Base-by-base conservation (phyloP, 2,113 vertebrate genomes). In the Pluvialis apricaria region DNA sequence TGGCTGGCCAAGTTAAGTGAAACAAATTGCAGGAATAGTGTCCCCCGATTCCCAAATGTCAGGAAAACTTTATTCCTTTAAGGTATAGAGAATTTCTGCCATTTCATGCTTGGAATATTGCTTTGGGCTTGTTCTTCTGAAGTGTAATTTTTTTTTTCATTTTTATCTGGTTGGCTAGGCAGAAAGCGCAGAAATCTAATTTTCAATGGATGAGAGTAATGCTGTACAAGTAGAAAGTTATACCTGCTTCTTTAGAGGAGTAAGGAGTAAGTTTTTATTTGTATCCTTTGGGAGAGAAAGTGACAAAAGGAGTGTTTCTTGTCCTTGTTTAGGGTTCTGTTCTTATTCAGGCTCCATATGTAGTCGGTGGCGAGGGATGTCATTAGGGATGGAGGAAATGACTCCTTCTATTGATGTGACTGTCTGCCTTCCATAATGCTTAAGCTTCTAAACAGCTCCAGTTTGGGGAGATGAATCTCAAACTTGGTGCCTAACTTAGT, bases 51-150 rank as follows among this genome's bases (percentile, higher is more conserved):
- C 38, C n/a, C 15, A 86, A 0, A 34, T 73, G 18, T 60, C 60
- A 73, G 75, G 60, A 86, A 58, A 92, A 94, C 15, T 52, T 62
- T 51, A 49, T 76, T 69, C n/a, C 60, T 88, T 66, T 88, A 88
- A 73, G 88, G 29, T 80, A 73, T 8, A 31, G 62, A 83, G 42
- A 83, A 80, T 64, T 94, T 94, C 28, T 93, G 28, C 66, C 62
- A 94, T 96, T 96, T 95, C 72, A 83, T 80, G 85, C 79, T 91
- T 93, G 32, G 29, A 88, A 81, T 90, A 81, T 88, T 96, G 76
- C 92, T 96, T 83, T 86, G 64, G 60, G 92, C 90, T 90, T 94
- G 22, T 81, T 94, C 73, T 85, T 96, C 75, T 93, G 85, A 93
- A 94, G 64, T 93, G 28, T 79, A 45, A 36, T 65, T 6, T 92